A percentile compares a stretch with the other conserved stretches of the same genome.
phyloP scores from a whole-genome alignment of 2,113 vertebrate species.

The Cynopterus brachyotis region DNA sequence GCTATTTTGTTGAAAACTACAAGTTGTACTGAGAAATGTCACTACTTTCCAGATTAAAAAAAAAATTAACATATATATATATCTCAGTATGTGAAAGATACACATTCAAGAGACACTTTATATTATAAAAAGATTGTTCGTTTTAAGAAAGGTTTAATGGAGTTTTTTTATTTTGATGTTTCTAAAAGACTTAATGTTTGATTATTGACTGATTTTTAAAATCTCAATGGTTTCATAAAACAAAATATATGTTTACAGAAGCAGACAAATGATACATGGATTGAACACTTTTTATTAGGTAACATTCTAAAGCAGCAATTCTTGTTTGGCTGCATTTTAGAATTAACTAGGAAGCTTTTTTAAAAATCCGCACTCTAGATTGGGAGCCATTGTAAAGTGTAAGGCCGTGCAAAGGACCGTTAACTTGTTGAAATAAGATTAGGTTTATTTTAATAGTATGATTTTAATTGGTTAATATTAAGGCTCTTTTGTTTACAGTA shows the following conservation, averaged over 20 bases:
- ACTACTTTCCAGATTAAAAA: background rate
- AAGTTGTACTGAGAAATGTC: background rate
- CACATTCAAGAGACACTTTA: background rate
- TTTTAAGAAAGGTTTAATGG: background rate
- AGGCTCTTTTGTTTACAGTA: slow-evolving; percentile 85
- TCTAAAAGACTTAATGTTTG: background rate
- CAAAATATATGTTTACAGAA: background rate
- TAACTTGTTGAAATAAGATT: background rate
- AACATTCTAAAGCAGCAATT: background rate
- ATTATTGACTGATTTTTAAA: background rate
- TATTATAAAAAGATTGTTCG: background rate
- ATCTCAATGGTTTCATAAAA: background rate
- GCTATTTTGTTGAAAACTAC: background rate
- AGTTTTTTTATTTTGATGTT: slow-evolving; percentile 1
- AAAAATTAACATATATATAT: background rate
- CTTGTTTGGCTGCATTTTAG: slow-evolving; percentile 23
- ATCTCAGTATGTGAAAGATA: background rate
- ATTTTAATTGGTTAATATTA: background rate
- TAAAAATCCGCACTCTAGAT: background rate
- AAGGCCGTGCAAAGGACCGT: background rate
- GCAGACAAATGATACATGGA: background rate
- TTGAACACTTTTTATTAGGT: background rate
- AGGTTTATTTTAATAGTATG: background rate
- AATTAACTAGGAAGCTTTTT: background rate
- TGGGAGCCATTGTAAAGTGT: background rate